phyloP scores from a whole-genome alignment of 2,113 vertebrate genomes.

The Neodon shergylaensis region DNA sequence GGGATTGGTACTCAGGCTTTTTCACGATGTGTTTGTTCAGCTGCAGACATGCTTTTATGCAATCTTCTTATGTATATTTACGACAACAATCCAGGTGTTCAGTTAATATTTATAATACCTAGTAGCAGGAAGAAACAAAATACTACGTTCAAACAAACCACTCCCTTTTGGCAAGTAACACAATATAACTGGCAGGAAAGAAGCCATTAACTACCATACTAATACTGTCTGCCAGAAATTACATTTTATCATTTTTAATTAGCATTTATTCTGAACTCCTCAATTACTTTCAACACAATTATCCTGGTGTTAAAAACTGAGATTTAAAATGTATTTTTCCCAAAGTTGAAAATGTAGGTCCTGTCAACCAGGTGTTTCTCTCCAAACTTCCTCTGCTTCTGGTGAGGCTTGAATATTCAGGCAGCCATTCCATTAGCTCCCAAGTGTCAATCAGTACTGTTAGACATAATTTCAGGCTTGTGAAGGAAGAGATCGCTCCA shows the following conservation, averaged over 20 bases:
- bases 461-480: background rate
- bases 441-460: background rate
- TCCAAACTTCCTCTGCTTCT: background rate
- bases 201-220: background rate
- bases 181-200: background rate
- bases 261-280: background rate
- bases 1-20: background rate
- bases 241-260: constrained; percentile 12
- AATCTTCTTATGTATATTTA: background rate
- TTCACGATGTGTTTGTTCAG: background rate
- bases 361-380: background rate
- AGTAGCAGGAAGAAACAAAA: background rate
- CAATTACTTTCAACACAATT: background rate
- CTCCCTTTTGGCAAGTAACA: background rate
- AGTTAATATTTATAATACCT: constrained; percentile 3
- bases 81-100: background rate
- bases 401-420: background rate
- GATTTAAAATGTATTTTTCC: constrained; percentile 12
- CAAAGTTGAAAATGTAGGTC: background rate
- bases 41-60: background rate
- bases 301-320: background rate
- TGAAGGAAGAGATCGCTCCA: too few species aligned
- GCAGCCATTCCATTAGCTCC: background rate
- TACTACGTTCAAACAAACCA: background rate
- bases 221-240: background rate